These are phyloP conservation scores for Drosophila busckii DNA, from an alignment of 1,140 invertebrate genomes.

Conservation along the genomic window DNA sequence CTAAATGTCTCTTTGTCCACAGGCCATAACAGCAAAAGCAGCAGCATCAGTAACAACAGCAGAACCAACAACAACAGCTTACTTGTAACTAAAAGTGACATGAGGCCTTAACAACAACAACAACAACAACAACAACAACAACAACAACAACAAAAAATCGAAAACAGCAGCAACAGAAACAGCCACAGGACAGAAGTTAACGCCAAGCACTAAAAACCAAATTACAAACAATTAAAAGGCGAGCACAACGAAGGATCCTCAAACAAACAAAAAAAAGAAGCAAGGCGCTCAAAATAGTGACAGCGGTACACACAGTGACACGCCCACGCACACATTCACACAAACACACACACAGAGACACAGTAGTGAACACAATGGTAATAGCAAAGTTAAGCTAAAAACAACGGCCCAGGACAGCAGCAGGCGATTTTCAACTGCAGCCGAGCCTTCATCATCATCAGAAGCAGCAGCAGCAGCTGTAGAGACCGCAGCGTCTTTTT, in stretches of 20 bases:
- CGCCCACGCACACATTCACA: conserved; percentile 4
- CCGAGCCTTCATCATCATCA: conserved; percentile 1
- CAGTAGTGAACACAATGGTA: not conserved
- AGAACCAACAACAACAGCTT: conserved; percentile 35
- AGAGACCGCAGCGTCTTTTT: too few relatives aligned
- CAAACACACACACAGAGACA: not conserved
- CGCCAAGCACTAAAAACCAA: conserved; percentile 62
- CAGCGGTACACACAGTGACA: conserved; percentile 10
- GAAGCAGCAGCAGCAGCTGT: conserved; percentile 3
- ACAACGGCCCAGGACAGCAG: conserved; percentile 2
- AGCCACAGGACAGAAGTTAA: conserved; percentile 18
- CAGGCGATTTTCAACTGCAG: too few relatives aligned
- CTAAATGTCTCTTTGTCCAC: conserved; percentile 46
- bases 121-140: conserved; percentile 13
- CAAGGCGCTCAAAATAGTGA: conserved; percentile 20
- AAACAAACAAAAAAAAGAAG: conserved; percentile 6
- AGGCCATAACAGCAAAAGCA: conserved; percentile 15
- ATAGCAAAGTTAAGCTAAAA: conserved; percentile 9
- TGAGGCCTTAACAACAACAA: conserved; percentile 69
- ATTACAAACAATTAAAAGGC: conserved; percentile 68
- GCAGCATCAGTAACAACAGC: conserved; percentile 13
- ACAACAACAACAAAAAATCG: conserved; percentile 11
- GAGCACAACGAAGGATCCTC: conserved; percentile 41
- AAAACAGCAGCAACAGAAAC: conserved; percentile 10
- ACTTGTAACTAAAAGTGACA: conserved; percentile 73